Conservation (phyloP, 2,888 invertebrate species). For the Calephelis perditalis region DNA sequence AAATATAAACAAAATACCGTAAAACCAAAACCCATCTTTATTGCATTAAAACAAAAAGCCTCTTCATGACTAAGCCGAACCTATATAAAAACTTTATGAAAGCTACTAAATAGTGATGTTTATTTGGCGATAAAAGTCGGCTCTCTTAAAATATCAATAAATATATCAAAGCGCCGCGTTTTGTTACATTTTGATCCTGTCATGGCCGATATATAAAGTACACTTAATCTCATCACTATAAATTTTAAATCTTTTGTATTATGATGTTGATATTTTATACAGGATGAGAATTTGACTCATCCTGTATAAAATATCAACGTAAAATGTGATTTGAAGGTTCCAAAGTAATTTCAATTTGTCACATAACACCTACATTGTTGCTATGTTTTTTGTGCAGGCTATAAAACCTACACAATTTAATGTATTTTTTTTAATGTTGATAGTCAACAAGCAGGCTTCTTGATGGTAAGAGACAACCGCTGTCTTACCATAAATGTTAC, state of each 20-base stretch:
- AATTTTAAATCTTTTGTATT: constrained; percentile 1
- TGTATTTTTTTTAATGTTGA: no score
- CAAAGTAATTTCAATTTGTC: no score
- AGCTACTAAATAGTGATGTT: constrained; percentile 68
- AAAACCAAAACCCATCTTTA: no score
- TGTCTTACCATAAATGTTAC: no score
- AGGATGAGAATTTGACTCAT: background rate
- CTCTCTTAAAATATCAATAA: constrained; percentile 55
- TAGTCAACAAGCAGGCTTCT: no score
- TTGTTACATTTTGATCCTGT: constrained; percentile 39
- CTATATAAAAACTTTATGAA: constrained; percentile 60
- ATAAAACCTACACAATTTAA: no score
- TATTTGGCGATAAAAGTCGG: constrained; percentile 62
- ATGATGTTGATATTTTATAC: background rate
- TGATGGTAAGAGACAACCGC: no score
- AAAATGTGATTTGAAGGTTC: no score
- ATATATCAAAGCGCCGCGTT: constrained; percentile 53
- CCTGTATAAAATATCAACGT: background rate
- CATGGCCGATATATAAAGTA: constrained; percentile 28
- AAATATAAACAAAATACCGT: no score
- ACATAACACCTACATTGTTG: no score
- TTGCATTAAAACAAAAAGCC: constrained; percentile 26
- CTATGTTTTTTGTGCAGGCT: no score
- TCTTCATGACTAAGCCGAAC: constrained; percentile 38
- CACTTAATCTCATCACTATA: constrained; percentile 23